A percentile compares a stretch with the other conserved stretches of the same genome.
phyloP scores from a whole-genome alignment of 1,140 invertebrate species.

The Xylocopa sonorina region DNA sequence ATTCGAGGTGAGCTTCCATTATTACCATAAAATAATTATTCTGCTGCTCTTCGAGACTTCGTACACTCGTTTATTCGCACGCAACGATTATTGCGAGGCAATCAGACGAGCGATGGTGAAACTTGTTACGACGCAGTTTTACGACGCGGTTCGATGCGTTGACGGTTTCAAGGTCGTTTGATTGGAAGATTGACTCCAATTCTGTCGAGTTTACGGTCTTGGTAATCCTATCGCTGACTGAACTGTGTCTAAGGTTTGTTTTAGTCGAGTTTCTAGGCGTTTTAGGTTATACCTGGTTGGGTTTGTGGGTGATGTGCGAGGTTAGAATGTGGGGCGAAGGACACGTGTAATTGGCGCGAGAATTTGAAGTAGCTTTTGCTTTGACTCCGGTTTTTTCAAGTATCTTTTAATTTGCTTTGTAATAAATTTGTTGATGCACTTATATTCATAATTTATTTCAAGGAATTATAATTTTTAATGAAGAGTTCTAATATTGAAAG shows the following conservation, averaged over 20 bases:
- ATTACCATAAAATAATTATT: not conserved
- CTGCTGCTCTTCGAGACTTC: not conserved
- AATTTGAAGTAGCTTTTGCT: not conserved
- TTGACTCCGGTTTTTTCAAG: not conserved
- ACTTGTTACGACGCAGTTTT: not conserved
- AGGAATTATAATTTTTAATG: no score
- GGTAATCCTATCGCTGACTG: not conserved
- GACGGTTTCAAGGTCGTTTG: slow-evolving; percentile 10
- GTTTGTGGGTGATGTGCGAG: slow-evolving; percentile 7
- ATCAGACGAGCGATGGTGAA: no score
- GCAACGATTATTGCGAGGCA: no score
- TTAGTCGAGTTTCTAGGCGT: not conserved
- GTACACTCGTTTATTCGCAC: not conserved
- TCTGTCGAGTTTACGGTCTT: not conserved
- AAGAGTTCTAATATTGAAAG: no score
- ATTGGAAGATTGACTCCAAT: slow-evolving; percentile 4
- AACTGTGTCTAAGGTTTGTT: not conserved
- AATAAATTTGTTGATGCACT: no score
- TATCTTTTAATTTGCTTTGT: not conserved
- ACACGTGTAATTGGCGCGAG: not conserved
- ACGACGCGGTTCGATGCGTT: slow-evolving; percentile 21
- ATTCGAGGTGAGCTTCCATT: not conserved
- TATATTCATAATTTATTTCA: no score
- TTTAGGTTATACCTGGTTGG: slow-evolving; percentile 37
- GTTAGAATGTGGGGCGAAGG: slow-evolving; percentile 12